Base-by-base conservation (phyloP, 2,888 invertebrate genomes). In the Protodeltote pygarga region DNA sequence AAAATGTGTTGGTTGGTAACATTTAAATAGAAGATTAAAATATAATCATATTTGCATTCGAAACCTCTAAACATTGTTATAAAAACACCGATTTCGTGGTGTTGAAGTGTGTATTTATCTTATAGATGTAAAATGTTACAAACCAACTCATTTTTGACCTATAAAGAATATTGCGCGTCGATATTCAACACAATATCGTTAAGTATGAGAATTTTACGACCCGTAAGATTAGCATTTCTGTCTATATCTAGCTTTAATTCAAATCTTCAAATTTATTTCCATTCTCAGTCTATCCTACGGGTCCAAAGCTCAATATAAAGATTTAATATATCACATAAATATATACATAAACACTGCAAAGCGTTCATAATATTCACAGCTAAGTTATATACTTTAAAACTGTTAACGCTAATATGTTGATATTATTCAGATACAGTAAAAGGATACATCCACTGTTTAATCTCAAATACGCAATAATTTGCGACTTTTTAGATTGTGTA, bases 311-410 rank as follows among this genome's bases (percentile, higher is more conserved):
- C 27, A 42, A 37, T 9, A 34, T 19, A 15, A 23, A 28, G 16
- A 33, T 54, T 37, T 21, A 53, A 52, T 37, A 37, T 60, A 48
- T 41, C 48, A 41, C 40, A 55, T 37, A 55, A 37, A 48, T 55
- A 62, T 55, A 47, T 48, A 55, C 34, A 62, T 10, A 46, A 38
- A 39, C 32, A 29, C 15, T 14, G 11, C 23, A 32, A 48, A 45
- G 34, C 34, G 16, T 41, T 40, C 23, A 35, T 23, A 11, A 29
- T 38, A 41, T 52, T 60, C 62, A 46, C 62, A 54, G 39, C 46
- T 24, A 44, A 44, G 19, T 25, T 32, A 11, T 23, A 39, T 41
- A 25, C 42, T 40, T 50, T 13, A 35, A 32, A 46, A 27, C 20
- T 33, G 20, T 44, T 48, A 48, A 44, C 48, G 24, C 27, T 47